Conservation (phyloP, 2,888 invertebrate genomes). For the Parnassius smintheus region DNA sequence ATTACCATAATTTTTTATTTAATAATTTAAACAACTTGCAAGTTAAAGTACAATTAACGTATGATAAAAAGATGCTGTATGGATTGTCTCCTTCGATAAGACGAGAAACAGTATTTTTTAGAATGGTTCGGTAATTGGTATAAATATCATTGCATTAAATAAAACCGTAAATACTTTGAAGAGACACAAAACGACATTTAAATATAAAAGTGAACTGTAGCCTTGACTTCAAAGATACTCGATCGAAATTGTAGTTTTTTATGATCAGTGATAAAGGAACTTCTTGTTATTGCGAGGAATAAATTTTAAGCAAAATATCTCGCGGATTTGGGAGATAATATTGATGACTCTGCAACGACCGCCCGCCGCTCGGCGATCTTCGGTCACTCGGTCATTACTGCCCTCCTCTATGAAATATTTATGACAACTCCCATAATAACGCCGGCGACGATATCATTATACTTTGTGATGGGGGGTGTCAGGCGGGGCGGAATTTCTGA, state of each 20-base stretch:
- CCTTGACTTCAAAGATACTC: slow-evolving; percentile 14
- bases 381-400: slow-evolving; percentile 79
- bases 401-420: slow-evolving; percentile 80
- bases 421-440: slow-evolving; percentile 80
- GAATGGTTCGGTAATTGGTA: slow-evolving; percentile 6
- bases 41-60: background rate
- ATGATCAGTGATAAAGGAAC: slow-evolving; percentile 11
- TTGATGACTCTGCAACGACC: slow-evolving; percentile 34
- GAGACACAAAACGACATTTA: slow-evolving; percentile 12
- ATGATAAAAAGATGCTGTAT: slow-evolving; percentile 5
- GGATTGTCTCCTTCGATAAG: slow-evolving; percentile 15
- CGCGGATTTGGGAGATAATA: slow-evolving; percentile 32
- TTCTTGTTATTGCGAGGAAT: slow-evolving; percentile 15
- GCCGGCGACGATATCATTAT: slow-evolving; percentile 81
- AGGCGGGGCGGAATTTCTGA: slow-evolving; percentile 80
- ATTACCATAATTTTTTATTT: background rate
- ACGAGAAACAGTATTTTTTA: background rate
- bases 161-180: slow-evolving; percentile 4
- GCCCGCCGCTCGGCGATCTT: slow-evolving; percentile 47
- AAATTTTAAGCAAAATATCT: slow-evolving; percentile 16
- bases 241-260: slow-evolving; percentile 9
- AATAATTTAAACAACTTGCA: background rate
- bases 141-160: slow-evolving; percentile 18
- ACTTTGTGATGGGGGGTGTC: slow-evolving; percentile 81
- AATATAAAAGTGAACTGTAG: slow-evolving; percentile 10